Percentiles rank a stretch among this genome's conserved stretches.
phyloP scores from a whole-genome alignment of 1,140 invertebrate species.

The Helicoverpa zea region DNA sequence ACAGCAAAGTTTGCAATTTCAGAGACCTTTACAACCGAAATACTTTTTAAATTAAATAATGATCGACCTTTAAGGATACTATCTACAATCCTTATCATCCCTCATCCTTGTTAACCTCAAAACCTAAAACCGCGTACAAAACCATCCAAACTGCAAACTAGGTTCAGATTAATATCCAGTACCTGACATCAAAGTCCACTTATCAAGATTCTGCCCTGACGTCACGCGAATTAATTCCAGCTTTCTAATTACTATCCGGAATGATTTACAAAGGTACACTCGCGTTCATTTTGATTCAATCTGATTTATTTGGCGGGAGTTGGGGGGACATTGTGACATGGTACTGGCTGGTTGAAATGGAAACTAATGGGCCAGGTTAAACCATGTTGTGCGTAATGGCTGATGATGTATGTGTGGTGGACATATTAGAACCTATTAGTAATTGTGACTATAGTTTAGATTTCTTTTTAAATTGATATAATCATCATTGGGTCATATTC shows the following conservation, averaged over 20 bases:
- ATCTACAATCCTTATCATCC: not conserved
- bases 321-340: slow-evolving; percentile 10
- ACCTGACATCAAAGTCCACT: slow-evolving; percentile 28
- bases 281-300: slow-evolving; percentile 40
- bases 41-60: too few relatives aligned
- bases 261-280: slow-evolving; percentile 42
- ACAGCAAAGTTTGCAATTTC: too few relatives aligned
- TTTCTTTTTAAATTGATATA: too few relatives aligned
- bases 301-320: slow-evolving; percentile 22
- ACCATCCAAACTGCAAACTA: slow-evolving; percentile 2
- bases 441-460: too few relatives aligned
- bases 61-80: too few relatives aligned
- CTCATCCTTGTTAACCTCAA: not conserved
- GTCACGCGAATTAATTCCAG: slow-evolving; percentile 45
- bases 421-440: too few relatives aligned
- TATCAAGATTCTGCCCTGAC: slow-evolving; percentile 30
- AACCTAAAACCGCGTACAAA: not conserved
- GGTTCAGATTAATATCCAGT: not conserved
- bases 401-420: slow-evolving; percentile 13
- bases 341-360: not conserved
- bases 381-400: slow-evolving; percentile 8
- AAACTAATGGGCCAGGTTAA: slow-evolving; percentile 6
- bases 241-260: slow-evolving; percentile 47
- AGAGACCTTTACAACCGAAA: too few relatives aligned
- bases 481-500: too few relatives aligned